Evolutionary conservation across 2,797 vertebrate species (phyloP), one percentile per base, ranked within the genome.

Genomic region (Gymnocypris eckloni): DNA sequence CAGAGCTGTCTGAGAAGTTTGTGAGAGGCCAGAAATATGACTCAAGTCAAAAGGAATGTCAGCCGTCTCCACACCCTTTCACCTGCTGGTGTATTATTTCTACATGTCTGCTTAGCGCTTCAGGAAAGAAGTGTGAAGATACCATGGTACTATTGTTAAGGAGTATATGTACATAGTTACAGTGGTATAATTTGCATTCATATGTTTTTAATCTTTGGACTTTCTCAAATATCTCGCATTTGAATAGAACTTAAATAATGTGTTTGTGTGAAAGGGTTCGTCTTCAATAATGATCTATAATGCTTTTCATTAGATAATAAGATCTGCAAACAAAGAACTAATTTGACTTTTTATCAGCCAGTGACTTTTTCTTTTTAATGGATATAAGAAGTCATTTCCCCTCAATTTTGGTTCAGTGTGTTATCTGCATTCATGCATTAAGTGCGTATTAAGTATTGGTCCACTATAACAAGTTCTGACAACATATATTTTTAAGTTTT

Each of bases 1-100:
- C 78, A 85, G 80, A 83, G 86, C 83, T 83, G 86, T 84, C 73
- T 79, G 83, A 90, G 86, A 82, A 87, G 77, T 80, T 59, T 86
- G 84, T 76, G 80, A 77, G 79, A 85, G 79, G 86, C 81, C 87
- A 77, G 82, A 86, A 80, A 83, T 79, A 88, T 90, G 86, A 91
- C 89, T 90, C 80, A 61, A 89, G 86, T 75, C 45, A 73, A 86
- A 86, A 78, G 85, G 90, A 91, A 91, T 91, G 89, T 84, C 73
- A 80, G 85, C 79, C 88, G 83, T 83, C 79, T 86, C 89, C 90
- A 88, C 90, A 91, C 90, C 90, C 90, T 89, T 70, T 91, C 90
- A 91, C 90, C 90, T 91, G 90, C 87, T 87, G 20, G 64, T 86
- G 81, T 88, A 83, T 89, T 88, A 89, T 90, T 89, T 91, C 81